phyloP scores from a whole-genome alignment of 2,113 vertebrate species.

The Gracilinanus agilis region DNA sequence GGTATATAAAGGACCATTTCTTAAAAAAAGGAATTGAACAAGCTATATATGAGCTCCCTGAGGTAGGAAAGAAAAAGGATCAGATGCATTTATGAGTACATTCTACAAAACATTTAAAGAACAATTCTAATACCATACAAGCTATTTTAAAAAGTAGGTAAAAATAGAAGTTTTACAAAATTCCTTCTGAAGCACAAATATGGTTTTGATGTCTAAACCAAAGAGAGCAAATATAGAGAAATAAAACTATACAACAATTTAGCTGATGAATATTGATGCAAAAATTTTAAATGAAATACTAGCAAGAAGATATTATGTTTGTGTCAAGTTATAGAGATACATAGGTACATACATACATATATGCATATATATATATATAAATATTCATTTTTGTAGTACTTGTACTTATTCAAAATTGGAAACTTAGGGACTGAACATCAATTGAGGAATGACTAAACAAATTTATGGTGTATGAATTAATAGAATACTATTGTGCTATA shows the following conservation, averaged over 20 bases:
- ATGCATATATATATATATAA: background rate
- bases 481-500: background rate
- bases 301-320: no score
- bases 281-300: background rate
- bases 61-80: background rate
- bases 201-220: background rate
- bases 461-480: background rate
- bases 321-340: no score
- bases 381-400: background rate
- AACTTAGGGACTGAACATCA: background rate
- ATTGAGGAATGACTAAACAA: background rate
- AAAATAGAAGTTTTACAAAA: background rate
- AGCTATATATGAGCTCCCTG: background rate
- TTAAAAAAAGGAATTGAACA: background rate
- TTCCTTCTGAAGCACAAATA: background rate
- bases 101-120: background rate
- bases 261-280: background rate
- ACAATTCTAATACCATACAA: background rate
- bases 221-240: background rate
- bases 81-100: background rate
- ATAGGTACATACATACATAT: background rate
- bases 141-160: background rate
- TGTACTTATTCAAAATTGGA: background rate
- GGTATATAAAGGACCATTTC: background rate
- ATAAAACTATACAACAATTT: background rate